Conservation (phyloP, 2,888 invertebrate species). For the Ctenicera cuprea region DNA sequence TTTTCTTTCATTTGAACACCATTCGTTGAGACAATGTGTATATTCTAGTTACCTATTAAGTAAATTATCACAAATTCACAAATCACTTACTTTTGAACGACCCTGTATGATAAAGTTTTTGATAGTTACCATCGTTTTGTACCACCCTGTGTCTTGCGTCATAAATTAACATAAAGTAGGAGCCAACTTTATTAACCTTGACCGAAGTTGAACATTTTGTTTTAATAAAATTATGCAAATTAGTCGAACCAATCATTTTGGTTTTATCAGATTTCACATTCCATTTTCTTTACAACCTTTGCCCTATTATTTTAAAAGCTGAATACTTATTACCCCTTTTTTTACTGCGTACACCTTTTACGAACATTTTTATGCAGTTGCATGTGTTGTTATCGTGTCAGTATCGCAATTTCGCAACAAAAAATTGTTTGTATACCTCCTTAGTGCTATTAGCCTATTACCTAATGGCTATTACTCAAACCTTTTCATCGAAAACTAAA, state of each 20-base stretch:
- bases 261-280: neutral
- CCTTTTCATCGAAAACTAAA: too few species aligned
- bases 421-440: too few species aligned
- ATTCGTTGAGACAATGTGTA: too few species aligned
- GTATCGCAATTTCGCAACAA: too few species aligned
- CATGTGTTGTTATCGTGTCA: neutral
- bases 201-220: neutral
- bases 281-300: slow-evolving; percentile 4
- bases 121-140: too few species aligned
- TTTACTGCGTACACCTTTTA: neutral
- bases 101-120: too few species aligned
- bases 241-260: neutral
- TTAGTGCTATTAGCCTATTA: too few species aligned
- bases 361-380: neutral
- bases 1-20: too few species aligned
- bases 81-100: too few species aligned
- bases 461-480: too few species aligned
- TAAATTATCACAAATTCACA: too few species aligned
- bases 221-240: slow-evolving; percentile 11
- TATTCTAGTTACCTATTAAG: too few species aligned
- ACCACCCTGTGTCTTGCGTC: neutral
- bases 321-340: neutral
- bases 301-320: neutral
- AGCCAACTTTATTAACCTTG: neutral
- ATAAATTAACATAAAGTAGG: neutral